Base-by-base conservation (phyloP, 1,140 invertebrate species). In the Hylaeus volcanicus region DNA sequence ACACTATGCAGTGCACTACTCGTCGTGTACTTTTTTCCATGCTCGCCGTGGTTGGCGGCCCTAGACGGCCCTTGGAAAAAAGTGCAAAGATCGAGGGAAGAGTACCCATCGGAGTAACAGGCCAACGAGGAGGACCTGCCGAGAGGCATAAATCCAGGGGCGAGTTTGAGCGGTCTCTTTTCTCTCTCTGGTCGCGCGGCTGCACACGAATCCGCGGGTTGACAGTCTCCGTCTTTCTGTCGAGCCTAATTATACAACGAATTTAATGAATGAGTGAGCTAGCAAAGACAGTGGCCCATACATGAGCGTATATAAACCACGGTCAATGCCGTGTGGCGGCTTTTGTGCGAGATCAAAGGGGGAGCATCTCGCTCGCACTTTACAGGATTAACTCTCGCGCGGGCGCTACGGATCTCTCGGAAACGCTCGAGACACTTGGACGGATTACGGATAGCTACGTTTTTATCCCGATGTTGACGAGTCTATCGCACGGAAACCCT, bases 221-320 rank as follows among this genome's bases (percentile, higher is more conserved):
- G 80, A 82, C 80, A 78, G 74, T 66, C 51, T 12, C 72, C 15
- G 14, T 63, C 68, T 71, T 74, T 83, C 84, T 74, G 53, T 72
- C 87, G 86, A 83, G 90, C 91, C 92, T 93, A 93, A 93, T 93
- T 93, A 93, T 92, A 93, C 91, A 92, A 93, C 91, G 90, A 92
- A 93, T 93, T 92, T 93, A 92, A 93, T 92, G 92, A 92, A 93
- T 93, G 92, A 93, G 88, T 90, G 92, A 92, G 90, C 90, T 92
- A 91, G 89, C 90, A 89, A 91, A 92, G 83, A 93, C 92, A 93
- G 92, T 92, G 90, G 87, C 86, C 86, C 92, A 92, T 90, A 92
- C 88, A 92, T 85, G 85, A 83, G 86, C 91, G 86, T 89, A 92
- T 93, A 93, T 93, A 93, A 92, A 92, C 91, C 92, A 92, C 91